phyloP scores from a whole-genome alignment of 1,140 invertebrate species.

The Papilio dardanus region DNA sequence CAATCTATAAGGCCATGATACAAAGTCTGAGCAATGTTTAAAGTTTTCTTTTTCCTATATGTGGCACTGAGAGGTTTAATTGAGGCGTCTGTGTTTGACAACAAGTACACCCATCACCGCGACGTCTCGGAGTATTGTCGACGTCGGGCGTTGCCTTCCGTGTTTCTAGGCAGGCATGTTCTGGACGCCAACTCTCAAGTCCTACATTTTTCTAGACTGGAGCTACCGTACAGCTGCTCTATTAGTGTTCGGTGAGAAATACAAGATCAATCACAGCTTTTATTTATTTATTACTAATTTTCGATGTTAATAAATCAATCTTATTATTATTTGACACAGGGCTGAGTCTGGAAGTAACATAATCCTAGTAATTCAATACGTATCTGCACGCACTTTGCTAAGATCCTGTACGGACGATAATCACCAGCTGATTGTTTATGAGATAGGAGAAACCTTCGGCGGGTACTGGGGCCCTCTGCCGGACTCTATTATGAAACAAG shows the following conservation, averaged over 20 bases:
- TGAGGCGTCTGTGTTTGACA: constrained; percentile 34
- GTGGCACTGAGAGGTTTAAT: constrained; percentile 1
- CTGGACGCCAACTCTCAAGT: constrained; percentile 61
- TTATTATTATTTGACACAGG: constrained; percentile 43
- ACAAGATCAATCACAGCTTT: not conserved
- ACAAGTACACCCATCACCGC: constrained; percentile 56
- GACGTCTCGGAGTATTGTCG: constrained; percentile 71
- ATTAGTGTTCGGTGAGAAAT: constrained; percentile 48
- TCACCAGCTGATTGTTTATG: constrained; percentile 64
- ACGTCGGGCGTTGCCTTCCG: constrained; percentile 60
- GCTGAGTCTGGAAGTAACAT: constrained; percentile 67
- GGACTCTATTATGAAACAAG: constrained; percentile 45
- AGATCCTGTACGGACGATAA: constrained; percentile 48
- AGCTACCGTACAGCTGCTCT: constrained; percentile 69
- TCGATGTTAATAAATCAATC: not conserved
- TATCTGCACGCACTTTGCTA: constrained; percentile 44
- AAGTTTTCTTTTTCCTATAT: constrained; percentile 32
- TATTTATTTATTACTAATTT: not conserved
- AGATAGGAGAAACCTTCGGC: constrained; percentile 67
- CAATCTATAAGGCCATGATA: constrained; percentile 42
- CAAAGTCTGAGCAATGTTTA: constrained; percentile 17
- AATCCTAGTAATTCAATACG: constrained; percentile 63
- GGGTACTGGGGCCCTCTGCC: constrained; percentile 69
- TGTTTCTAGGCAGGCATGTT: constrained; percentile 65
- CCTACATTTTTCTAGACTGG: constrained; percentile 61